Evolutionary conservation across 2,888 invertebrate genomes (phyloP), one percentile per base, ranked within the genome.

Genomic region (Synanthedon andrenaeformis): DNA sequence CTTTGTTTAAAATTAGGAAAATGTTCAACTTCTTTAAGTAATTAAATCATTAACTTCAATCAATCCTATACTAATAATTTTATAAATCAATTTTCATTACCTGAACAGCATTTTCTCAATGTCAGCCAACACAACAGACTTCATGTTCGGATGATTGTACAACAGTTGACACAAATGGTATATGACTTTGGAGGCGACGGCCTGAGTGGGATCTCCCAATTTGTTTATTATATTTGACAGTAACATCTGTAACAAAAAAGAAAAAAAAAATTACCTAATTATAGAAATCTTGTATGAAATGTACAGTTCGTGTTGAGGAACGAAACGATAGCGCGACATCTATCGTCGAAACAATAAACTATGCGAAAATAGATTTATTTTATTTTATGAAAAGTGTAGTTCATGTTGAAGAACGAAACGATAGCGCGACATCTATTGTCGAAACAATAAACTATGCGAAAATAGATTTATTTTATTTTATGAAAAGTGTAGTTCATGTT

Each of bases 131-230:
- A 99, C 94, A 0, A 96, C 93, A 0, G 89, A 84, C 76, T 97
- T 97, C 97, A 98, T 98, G 62, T 95, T 94, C 0, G 96, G 94
- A 82, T 98, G 98, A 62, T 92, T 91, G 58, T 91, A 90, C 0
- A 97, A 87, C 3, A 99, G 81, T 68, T 95, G 94, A 41, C 92
- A 92, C 10, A 99, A 86, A 59, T 95, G 93, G 79, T 95, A 94
- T 45, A 96, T 91, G 1, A 95, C 93, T 80, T 96, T 95, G 0
- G 97, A 94, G 0, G 96, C 96, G 0, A 98, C 92, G 65, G 95
- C 94, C 62, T 92, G 91, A 10, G 91, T 90, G 0, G 98, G 98
- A 85, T 99, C 99, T 11, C 99, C 99, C 10, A 99, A 88, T 78
- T 99, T 99, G 77, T 99, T 99, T 3, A 98, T 93, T 51, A 99